Percentiles rank a stretch among this genome's conserved stretches.
Evolutionary conservation across 2,888 invertebrate genomes (phyloP).

Genomic region (Xiphydria camelus): DNA sequence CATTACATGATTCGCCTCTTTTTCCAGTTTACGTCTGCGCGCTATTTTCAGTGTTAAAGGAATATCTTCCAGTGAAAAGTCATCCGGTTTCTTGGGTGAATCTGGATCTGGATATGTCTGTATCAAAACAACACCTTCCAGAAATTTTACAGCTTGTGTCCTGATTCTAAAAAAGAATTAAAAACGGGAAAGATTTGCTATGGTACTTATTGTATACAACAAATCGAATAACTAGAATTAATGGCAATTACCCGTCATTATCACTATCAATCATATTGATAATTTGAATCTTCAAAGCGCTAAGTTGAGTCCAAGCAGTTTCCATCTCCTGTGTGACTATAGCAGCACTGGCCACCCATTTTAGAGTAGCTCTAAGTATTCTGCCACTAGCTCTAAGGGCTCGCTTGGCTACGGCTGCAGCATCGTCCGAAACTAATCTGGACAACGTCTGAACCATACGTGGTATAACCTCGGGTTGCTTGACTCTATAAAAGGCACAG

Average conservation of each 20-base stretch:
- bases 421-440: conserved; percentile 73
- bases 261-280: conserved; percentile 92
- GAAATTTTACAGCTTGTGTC: conserved; percentile 93
- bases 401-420: conserved; percentile 84
- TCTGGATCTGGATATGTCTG: conserved; percentile 79
- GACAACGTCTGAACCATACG: conserved; percentile 79
- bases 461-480: conserved; percentile 79
- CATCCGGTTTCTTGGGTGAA: conserved; percentile 66
- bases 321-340: conserved; percentile 77
- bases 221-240: too few species aligned
- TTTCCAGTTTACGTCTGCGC: conserved; percentile 80
- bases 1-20: conserved; percentile 88
- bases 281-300: conserved; percentile 81
- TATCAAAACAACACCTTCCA: conserved; percentile 83
- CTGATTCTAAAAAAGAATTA: conserved; percentile 78
- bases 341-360: conserved; percentile 76
- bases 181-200: not conserved
- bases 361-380: conserved; percentile 77
- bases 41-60: conserved; percentile 82
- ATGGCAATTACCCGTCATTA: conserved; percentile 97
- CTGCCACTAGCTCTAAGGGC: conserved; percentile 88
- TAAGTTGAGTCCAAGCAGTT: conserved; percentile 84
- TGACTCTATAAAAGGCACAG: conserved; percentile 67
- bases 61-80: conserved; percentile 84
- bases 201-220: not conserved